Percentiles rank a stretch among this genome's conserved stretches.
These are phyloP conservation scores for Vimba vimba DNA, from an alignment of 2,113 vertebrate species.

Conservation along the genomic window DNA sequence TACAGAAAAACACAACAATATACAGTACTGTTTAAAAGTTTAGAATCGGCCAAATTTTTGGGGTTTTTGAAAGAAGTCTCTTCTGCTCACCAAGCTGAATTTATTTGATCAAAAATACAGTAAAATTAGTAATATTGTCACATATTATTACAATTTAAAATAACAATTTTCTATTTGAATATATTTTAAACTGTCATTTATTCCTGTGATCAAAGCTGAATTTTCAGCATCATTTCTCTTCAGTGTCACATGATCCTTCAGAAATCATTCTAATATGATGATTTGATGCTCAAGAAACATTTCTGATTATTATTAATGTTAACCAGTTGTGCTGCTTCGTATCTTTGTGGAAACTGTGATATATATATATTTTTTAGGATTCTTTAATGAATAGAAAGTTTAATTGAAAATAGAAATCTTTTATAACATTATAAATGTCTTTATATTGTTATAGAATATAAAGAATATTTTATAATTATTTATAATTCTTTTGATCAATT, in stretches of 20 bases:
- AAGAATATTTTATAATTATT: no score
- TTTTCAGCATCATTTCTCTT: neutral
- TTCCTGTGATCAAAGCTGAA: neutral
- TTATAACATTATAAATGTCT: neutral
- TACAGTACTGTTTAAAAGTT: neutral
- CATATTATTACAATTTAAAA: neutral
- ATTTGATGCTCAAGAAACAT: neutral
- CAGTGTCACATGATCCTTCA: neutral
- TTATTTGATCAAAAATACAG: neutral
- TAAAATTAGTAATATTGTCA: neutral
- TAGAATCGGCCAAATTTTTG: no score
- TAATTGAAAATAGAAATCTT: no score
- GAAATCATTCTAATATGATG: neutral
- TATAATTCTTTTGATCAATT: neutral
- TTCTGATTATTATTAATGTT: no score
- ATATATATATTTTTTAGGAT: no score
- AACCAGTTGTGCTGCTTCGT: no score
- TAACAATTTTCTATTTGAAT: neutral
- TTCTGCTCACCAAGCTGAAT: neutral
- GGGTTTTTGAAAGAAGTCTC: no score
- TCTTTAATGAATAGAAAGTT: no score
- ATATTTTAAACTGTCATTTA: neutral
- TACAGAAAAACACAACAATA: neutral
- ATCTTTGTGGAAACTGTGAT: no score
- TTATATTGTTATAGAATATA: neutral